Evolutionary conservation across 2,797 vertebrate genomes (phyloP).

Genomic region (Spinus pinus): DNA sequence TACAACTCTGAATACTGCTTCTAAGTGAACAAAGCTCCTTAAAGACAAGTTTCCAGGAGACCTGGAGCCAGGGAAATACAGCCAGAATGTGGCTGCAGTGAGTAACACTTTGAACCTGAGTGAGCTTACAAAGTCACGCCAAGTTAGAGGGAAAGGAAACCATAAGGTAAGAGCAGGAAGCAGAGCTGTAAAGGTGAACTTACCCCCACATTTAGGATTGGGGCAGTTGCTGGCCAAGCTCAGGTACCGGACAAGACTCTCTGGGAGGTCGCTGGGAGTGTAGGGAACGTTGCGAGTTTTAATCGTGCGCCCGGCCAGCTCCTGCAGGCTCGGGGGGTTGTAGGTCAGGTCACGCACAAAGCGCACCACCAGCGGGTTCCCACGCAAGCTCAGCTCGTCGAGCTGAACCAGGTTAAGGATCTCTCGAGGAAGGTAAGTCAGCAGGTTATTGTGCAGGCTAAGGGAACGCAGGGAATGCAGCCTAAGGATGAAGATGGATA

Average conservation of each 20-base stretch:
- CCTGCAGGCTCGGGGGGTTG: constrained; percentile 91
- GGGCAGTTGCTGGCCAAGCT: constrained; percentile 96
- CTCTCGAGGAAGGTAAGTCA: constrained; percentile 95
- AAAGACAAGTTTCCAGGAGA: background rate
- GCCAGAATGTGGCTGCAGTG: background rate
- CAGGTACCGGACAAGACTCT: constrained; percentile 86
- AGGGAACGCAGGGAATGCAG: constrained; percentile 93
- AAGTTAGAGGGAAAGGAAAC: background rate
- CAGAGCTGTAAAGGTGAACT: constrained; percentile 3
- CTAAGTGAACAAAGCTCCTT: background rate
- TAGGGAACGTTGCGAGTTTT: constrained; percentile 90
- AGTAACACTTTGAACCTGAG: background rate
- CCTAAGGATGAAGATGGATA: constrained; percentile 70
- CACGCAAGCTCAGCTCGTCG: constrained; percentile 95
- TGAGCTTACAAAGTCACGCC: background rate
- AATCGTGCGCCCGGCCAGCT: constrained; percentile 89
- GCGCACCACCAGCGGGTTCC: constrained; percentile 96
- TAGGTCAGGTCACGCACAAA: constrained; percentile 97
- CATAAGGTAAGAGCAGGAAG: background rate
- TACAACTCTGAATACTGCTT: background rate
- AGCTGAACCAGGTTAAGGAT: constrained; percentile 94
- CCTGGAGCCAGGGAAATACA: background rate
- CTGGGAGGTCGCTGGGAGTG: constrained; percentile 82
- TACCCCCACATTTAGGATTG: constrained; percentile 97
- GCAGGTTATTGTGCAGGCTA: constrained; percentile 96